Percentiles rank a stretch among this genome's conserved stretches.
These are phyloP conservation scores for Botrylloides violaceus DNA, from an alignment of 23 tunicate species.

Conservation along the genomic window DNA sequence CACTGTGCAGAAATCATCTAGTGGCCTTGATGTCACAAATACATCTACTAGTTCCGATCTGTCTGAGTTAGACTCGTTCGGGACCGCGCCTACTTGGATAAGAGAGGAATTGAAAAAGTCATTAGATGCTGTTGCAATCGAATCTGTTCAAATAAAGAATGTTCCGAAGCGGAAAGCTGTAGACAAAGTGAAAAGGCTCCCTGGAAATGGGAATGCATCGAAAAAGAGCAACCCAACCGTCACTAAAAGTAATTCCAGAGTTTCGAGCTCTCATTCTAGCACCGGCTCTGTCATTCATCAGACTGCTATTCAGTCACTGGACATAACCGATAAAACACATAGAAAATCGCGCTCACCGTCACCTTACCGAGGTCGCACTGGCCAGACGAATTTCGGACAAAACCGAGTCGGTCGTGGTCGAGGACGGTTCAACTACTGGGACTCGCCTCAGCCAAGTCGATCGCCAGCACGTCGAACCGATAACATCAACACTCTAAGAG, in stretches of 20 bases:
- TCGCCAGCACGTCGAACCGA: constrained; percentile 1
- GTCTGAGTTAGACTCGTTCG: constrained; percentile 40
- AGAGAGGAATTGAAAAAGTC: constrained; percentile 64
- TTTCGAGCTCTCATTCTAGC: constrained; percentile 9
- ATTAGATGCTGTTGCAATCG: constrained; percentile 5
- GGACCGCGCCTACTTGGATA: constrained; percentile 67
- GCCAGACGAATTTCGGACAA: constrained; percentile 24
- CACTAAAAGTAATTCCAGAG: neutral
- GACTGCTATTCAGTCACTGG: neutral
- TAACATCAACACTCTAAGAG: neutral
- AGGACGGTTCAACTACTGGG: neutral
- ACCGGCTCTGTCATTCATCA: neutral
- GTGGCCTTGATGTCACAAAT: constrained; percentile 32
- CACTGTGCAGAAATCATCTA: neutral
- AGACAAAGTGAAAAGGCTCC: neutral
- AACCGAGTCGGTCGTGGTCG: constrained; percentile 23
- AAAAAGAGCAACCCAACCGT: neutral
- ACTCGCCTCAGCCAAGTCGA: neutral
- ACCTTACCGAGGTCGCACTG: constrained; percentile 25
- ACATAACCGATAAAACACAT: neutral
- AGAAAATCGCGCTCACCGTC: constrained; percentile 16
- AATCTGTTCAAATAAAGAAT: neutral
- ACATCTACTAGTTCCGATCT: constrained; percentile 32
- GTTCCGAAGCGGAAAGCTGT: neutral
- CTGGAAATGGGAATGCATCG: no score